phyloP scores from a whole-genome alignment of 2,888 invertebrate genomes.

The Dendrolimus pini region DNA sequence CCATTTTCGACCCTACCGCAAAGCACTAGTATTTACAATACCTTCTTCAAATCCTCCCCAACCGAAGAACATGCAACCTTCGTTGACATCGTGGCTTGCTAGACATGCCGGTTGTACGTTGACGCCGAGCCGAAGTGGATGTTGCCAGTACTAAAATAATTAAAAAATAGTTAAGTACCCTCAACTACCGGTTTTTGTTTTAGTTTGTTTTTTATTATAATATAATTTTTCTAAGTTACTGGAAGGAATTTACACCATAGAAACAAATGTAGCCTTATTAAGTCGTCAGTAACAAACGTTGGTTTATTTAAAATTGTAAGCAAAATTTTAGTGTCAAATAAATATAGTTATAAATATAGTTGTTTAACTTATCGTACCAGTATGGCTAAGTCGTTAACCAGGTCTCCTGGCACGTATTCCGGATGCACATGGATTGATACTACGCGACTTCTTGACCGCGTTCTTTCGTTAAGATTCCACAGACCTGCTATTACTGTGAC shows the following conservation, averaged over 20 bases:
- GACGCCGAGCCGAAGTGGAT: constrained; percentile 36
- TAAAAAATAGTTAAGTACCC: no score
- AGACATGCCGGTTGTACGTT: constrained; percentile 56
- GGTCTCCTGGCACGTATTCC: constrained; percentile 35
- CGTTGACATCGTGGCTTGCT: constrained; percentile 33
- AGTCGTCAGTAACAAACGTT: no score
- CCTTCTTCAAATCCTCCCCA: constrained; percentile 66
- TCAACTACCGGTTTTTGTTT: no score
- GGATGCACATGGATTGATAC: constrained; percentile 38
- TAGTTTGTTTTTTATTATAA: no score
- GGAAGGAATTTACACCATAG: no score
- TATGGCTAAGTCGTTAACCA: constrained; percentile 48
- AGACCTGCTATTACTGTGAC: constrained; percentile 46
- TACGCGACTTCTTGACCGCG: constrained; percentile 37
- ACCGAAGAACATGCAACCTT: constrained; percentile 54
- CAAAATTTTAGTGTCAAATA: no score
- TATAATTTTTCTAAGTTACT: no score
- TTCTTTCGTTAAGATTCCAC: constrained; percentile 42
- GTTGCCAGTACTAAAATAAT: constrained; percentile 49
- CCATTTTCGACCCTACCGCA: no score
- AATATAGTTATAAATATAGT: no score
- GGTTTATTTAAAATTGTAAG: no score
- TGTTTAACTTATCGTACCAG: constrained; percentile 31
- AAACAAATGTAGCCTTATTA: no score
- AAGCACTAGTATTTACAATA: constrained; percentile 12